Evolutionary conservation across 2,797 vertebrate genomes (phyloP).

Genomic region (Neopelma chrysocephalum): DNA sequence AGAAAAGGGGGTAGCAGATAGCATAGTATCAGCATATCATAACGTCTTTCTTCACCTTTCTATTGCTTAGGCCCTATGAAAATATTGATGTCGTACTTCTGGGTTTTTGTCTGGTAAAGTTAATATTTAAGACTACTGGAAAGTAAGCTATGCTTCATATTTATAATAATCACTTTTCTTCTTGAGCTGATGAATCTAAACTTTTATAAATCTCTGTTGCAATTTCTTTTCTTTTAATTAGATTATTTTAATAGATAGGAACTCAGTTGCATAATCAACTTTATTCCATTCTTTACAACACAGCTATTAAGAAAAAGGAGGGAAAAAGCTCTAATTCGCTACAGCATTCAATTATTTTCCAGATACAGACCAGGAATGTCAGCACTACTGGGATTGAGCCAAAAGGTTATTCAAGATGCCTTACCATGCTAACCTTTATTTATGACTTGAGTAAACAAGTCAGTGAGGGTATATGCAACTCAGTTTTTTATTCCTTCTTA

Average conservation of each 20-base stretch:
- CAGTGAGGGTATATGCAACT: not conserved
- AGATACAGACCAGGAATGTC: conserved; percentile 49
- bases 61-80: not conserved
- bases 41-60: not conserved
- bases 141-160: not conserved
- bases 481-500: not conserved
- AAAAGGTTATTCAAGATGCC: conserved; percentile 43
- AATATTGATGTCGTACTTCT: not conserved
- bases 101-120: not conserved
- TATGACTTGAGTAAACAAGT: not conserved
- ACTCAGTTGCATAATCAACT: not conserved
- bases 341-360: conserved; percentile 30
- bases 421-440: conserved; percentile 42
- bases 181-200: not conserved
- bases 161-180: not conserved
- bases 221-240: not conserved
- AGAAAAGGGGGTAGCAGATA: not conserved
- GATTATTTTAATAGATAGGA: not conserved
- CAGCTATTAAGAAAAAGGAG: not conserved
- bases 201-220: not conserved
- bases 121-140: not conserved
- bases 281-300: not conserved
- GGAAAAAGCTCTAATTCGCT: not conserved
- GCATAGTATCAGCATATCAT: not conserved
- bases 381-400: conserved; percentile 28